A percentile compares a stretch with the other conserved stretches of the same genome.
phyloP scores from a whole-genome alignment of 2,113 vertebrate genomes.

The Vidua chalybeata region DNA sequence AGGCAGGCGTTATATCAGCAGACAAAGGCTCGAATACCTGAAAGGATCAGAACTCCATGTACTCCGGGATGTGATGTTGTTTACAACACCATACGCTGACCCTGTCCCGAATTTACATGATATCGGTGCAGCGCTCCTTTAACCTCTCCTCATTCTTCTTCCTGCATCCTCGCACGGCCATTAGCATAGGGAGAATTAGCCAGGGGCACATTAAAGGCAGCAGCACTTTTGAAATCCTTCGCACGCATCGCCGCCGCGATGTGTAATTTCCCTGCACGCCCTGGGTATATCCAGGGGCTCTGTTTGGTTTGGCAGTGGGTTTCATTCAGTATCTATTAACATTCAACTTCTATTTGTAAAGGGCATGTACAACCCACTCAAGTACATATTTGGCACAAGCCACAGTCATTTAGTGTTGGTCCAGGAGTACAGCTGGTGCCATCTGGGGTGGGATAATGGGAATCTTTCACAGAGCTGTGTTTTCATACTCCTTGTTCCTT shows the following conservation, averaged over 20 bases:
- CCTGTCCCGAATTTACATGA: conserved; percentile 68
- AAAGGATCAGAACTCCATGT: conserved; percentile 80
- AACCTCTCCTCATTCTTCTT: conserved; percentile 33
- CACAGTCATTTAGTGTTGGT: conserved; percentile 33
- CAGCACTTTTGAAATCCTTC: conserved; percentile 25
- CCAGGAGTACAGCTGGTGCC: conserved; percentile 64
- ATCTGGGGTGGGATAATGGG: conserved; percentile 63
- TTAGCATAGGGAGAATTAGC: conserved; percentile 53
- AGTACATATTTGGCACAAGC: conserved; percentile 69
- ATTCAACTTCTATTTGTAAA: conserved; percentile 61
- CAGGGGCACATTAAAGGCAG: neutral
- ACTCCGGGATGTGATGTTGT: conserved; percentile 68
- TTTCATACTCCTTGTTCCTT: conserved; percentile 11
- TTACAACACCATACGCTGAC: conserved; percentile 70
- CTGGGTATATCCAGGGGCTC: conserved; percentile 42
- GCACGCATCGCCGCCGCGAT: conserved; percentile 7
- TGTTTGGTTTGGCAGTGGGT: conserved; percentile 42
- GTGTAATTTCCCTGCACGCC: conserved; percentile 52
- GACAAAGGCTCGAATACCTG: conserved; percentile 87
- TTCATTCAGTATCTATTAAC: conserved; percentile 46
- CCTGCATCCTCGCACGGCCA: neutral
- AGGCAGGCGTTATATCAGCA: conserved; percentile 79
- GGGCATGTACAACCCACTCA: conserved; percentile 62
- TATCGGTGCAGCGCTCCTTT: conserved; percentile 36
- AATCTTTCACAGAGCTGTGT: conserved; percentile 66